These are phyloP conservation scores for Xenentodon cancila DNA, from an alignment of 2,797 vertebrate species.

Conservation along the genomic window DNA sequence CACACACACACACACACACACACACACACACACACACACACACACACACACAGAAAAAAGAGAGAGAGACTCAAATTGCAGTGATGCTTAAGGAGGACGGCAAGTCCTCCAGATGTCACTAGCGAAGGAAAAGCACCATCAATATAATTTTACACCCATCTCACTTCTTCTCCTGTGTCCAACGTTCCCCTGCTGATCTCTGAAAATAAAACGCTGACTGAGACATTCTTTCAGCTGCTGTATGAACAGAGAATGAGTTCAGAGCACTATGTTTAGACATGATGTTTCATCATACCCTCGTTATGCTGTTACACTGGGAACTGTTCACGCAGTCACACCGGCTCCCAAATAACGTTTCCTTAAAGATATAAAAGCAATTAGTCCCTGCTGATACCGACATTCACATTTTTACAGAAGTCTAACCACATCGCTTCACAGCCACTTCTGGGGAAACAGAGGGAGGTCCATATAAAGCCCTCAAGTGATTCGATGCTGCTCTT, in stretches of 20 bases:
- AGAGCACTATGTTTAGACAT: slow-evolving; percentile 6
- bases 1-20: not conserved
- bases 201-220: slow-evolving; percentile 43
- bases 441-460: no score
- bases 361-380: not conserved
- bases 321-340: no score
- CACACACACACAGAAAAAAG: no score
- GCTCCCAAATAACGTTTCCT: not conserved
- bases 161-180: slow-evolving; percentile 8
- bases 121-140: slow-evolving; percentile 60
- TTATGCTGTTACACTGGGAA: no score
- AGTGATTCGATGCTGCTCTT: no score
- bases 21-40: slow-evolving; percentile 1
- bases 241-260: slow-evolving; percentile 16
- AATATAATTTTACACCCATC: slow-evolving; percentile 24
- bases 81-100: slow-evolving; percentile 18
- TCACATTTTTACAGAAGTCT: no score
- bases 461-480: no score
- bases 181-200: slow-evolving; percentile 14
- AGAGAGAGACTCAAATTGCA: slow-evolving; percentile 27
- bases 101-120: slow-evolving; percentile 62
- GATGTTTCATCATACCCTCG: slow-evolving; percentile 3
- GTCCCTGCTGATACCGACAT: no score
- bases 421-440: no score
- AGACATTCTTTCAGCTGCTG: slow-evolving; percentile 32